phyloP scores from a whole-genome alignment of 1,140 invertebrate genomes.

The Apis mellifera region DNA sequence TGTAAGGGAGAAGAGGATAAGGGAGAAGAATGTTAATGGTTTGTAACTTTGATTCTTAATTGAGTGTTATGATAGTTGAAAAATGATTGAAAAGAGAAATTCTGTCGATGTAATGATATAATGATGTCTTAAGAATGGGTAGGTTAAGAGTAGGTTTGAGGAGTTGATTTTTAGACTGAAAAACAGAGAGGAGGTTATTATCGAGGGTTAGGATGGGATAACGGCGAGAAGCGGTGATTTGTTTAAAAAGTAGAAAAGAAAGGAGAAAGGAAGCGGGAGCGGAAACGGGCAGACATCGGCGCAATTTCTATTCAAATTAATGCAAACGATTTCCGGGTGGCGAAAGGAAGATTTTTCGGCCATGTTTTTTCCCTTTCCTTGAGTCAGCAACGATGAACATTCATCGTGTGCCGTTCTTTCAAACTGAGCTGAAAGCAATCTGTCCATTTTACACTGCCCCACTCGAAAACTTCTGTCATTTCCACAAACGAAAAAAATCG shows the following conservation, averaged over 20 bases:
- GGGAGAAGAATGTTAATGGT: too few relatives aligned
- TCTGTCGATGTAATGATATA: too few relatives aligned
- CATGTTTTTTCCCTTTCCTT: slow-evolving; percentile 58
- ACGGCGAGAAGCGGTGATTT: slow-evolving; percentile 64
- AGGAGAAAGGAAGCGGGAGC: not conserved
- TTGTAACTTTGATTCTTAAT: too few relatives aligned
- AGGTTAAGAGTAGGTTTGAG: not conserved
- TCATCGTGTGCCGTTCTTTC: slow-evolving; percentile 53
- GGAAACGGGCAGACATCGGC: slow-evolving; percentile 23
- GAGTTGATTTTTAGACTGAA: not conserved
- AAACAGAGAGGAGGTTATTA: not conserved
- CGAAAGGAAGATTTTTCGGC: slow-evolving; percentile 64
- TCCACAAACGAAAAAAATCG: too few relatives aligned
- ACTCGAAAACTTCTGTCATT: not conserved
- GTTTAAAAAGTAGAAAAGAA: slow-evolving; percentile 45
- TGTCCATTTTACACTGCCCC: slow-evolving; percentile 18
- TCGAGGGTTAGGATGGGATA: slow-evolving; percentile 45
- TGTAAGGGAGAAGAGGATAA: too few relatives aligned
- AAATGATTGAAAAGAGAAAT: too few relatives aligned
- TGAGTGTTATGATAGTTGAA: too few relatives aligned
- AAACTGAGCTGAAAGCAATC: slow-evolving; percentile 33
- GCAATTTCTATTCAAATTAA: slow-evolving; percentile 75
- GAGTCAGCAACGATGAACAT: slow-evolving; percentile 61
- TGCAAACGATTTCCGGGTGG: slow-evolving; percentile 65
- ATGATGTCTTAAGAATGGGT: not conserved